Conservation (phyloP, 2,888 invertebrate genomes). For the Mongoloraphidia duomilia region DNA sequence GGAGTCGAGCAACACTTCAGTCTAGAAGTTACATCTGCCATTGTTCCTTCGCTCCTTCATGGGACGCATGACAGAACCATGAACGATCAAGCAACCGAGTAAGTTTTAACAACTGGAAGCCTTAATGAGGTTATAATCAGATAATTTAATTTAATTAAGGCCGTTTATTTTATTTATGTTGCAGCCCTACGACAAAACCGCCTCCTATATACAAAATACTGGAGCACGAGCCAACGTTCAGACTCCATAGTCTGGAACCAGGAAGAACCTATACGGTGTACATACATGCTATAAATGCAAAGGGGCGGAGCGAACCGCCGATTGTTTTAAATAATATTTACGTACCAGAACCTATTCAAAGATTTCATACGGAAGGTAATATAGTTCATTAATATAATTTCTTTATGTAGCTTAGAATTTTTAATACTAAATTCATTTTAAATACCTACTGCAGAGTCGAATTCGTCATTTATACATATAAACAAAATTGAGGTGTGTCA, state of each 20-base stretch:
- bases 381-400: too few species aligned
- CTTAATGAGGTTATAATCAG: background rate
- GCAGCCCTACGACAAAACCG: conserved; percentile 13
- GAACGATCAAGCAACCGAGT: conserved; percentile 25
- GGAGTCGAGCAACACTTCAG: conserved; percentile 71
- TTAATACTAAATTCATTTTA: too few species aligned
- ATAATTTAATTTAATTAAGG: background rate
- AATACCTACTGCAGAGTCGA: too few species aligned
- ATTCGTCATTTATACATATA: too few species aligned
- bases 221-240: conserved; percentile 52
- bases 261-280: conserved; percentile 64
- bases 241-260: conserved; percentile 57
- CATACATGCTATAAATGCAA: conserved; percentile 70
- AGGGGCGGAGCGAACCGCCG: conserved; percentile 60
- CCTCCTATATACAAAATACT: conserved; percentile 47
- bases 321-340: conserved; percentile 53
- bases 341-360: conserved; percentile 7
- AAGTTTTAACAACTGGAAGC: conserved; percentile 3
- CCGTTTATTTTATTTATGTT: background rate
- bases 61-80: conserved; percentile 12
- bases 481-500: too few species aligned
- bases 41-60: conserved; percentile 16
- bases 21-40: conserved; percentile 47
- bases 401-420: too few species aligned
- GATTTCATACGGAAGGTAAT: too few species aligned